Conservation (phyloP, 2,888 invertebrate genomes). For the Parapristionchus giblindavisi region DNA sequence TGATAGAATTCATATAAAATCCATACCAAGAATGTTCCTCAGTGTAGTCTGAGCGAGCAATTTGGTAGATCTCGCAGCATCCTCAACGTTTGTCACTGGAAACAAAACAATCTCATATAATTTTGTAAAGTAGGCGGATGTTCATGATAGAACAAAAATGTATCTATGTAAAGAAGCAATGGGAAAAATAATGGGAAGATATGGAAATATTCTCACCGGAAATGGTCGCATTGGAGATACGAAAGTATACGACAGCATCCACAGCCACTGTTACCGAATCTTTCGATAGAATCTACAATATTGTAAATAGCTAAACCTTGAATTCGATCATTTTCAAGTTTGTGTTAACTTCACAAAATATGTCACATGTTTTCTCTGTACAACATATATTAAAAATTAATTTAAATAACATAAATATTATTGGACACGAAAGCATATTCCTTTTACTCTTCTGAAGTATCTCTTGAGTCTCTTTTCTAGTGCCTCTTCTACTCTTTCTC, state of each 20-base stretch:
- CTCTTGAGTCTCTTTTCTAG: too few relatives aligned
- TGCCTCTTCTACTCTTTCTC: too few relatives aligned
- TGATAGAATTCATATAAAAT: not conserved
- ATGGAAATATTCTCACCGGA: constrained; percentile 73
- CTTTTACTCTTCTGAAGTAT: too few relatives aligned
- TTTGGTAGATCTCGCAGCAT: constrained; percentile 71
- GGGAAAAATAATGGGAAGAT: not conserved
- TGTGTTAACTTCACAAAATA: too few relatives aligned
- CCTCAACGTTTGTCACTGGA: constrained; percentile 73
- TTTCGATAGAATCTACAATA: constrained; percentile 71
- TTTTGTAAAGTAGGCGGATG: too few relatives aligned
- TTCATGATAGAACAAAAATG: constrained; percentile 9
- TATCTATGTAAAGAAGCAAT: not conserved
- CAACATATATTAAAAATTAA: too few relatives aligned
- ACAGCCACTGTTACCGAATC: constrained; percentile 97
- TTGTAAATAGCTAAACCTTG: not conserved
- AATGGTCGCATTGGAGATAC: constrained; percentile 92
- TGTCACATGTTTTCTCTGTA: too few relatives aligned
- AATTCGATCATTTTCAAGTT: not conserved
- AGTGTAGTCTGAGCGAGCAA: constrained; percentile 72
- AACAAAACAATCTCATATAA: not conserved
- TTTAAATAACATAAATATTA: too few relatives aligned
- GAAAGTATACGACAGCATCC: constrained; percentile 79
- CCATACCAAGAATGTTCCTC: constrained; percentile 55
- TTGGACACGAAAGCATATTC: too few relatives aligned